Base-by-base conservation (phyloP, 1,140 invertebrate species). In the Drosophila albomicans region DNA sequence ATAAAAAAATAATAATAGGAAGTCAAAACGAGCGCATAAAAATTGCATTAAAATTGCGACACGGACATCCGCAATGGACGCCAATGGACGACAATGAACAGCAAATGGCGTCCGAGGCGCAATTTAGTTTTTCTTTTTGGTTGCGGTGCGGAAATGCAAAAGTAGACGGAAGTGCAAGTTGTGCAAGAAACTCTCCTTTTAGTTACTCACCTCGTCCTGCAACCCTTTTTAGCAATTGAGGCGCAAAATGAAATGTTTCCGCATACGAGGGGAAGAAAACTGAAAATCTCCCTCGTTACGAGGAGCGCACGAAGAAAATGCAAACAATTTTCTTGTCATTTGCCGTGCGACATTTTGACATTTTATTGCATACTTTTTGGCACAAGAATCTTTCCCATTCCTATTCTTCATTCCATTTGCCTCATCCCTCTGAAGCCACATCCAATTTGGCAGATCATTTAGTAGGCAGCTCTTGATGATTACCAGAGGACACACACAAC, bases 1-100 rank as follows among this genome's bases (percentile, higher is more conserved):
- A 80, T 65, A 73, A 76, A 28, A 78, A 79, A 79, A 87, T 80
- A 68, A 79, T 43, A 79, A 87, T 80, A 68, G 80, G 81, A 84
- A 88, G 77, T 78, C 52, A 62, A 88, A 87, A 72, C 84, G 82
- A 75, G 84, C 77, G 82, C 84, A 88, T 88, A 88, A 88, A 88
- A 88, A 89, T 84, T 84, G 85, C 85, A 88, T 88, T 88, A 88
- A 88, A 88, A 89, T 79, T 79, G 85, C 81, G 62, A 73, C 72
- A 74, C 85, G 85, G 85, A 88, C 81, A 84, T 88, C 85, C 85
- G 85, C 66, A 79, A 84, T 78, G 78, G 81, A 77, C 65, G 65
- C 79, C 64, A 68, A 32, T 32, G 30, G 49, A 63, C 59, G 8
- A 6, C 16, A 51, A 56, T 16, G 52, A 41, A 41, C 8, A 41